Evolutionary conservation across 2,797 vertebrate genomes (phyloP).

Genomic region (Microctenopoma lineatum): DNA sequence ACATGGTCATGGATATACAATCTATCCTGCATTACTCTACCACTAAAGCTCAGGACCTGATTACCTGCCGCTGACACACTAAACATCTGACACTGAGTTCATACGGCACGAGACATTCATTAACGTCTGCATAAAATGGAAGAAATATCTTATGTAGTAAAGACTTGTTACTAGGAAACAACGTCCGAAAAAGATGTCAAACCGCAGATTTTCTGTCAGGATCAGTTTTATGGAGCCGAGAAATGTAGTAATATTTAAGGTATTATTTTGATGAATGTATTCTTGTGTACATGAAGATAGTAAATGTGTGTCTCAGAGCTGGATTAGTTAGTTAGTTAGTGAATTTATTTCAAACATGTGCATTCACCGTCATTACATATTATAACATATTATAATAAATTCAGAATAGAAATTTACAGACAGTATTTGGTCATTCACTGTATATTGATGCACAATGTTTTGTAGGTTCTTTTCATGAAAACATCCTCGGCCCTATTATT

Average conservation of each 20-base stretch:
- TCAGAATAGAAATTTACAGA: too few species aligned
- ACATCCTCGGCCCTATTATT: too few species aligned
- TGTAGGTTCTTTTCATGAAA: too few species aligned
- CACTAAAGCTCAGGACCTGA: slow-evolving; percentile 16
- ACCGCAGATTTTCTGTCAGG: background rate
- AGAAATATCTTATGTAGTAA: background rate
- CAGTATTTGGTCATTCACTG: background rate
- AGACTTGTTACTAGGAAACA: background rate
- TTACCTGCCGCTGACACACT: slow-evolving; percentile 13
- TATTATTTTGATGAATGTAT: background rate
- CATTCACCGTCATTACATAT: too few species aligned
- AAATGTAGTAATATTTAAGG: background rate
- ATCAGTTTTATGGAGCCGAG: too few species aligned
- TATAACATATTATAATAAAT: too few species aligned
- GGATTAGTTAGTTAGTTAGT: too few species aligned
- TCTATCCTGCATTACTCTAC: slow-evolving; percentile 11
- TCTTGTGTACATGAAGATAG: background rate
- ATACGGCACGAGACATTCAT: background rate
- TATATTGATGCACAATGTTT: too few species aligned
- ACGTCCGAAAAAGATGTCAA: background rate
- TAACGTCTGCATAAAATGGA: background rate
- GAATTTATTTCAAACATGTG: too few species aligned
- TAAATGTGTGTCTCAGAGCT: background rate
- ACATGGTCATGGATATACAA: slow-evolving; percentile 6
- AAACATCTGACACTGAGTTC: slow-evolving; percentile 12